Conservation (phyloP, 2,113 vertebrate genomes). For the Micronycteris hirsuta region DNA sequence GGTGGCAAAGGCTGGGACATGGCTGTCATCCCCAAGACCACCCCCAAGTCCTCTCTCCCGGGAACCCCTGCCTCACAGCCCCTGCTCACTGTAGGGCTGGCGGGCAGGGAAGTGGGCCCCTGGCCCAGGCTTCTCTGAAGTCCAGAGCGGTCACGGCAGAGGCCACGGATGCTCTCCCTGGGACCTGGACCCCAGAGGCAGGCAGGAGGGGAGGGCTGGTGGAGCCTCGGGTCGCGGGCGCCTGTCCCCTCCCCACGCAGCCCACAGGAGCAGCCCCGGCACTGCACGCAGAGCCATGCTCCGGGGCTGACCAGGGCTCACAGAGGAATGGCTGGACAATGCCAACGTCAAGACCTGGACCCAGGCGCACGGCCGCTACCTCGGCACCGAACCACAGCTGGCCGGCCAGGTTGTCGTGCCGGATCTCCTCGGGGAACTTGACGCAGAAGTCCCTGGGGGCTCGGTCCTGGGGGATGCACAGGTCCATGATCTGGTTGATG, state of each 20-base stretch:
- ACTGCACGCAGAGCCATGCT: accelerated
- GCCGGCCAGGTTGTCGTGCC: constrained; percentile 97
- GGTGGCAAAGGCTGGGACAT: accelerated
- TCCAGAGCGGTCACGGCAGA: accelerated
- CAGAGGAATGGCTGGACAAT: accelerated
- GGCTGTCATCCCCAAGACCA: neutral
- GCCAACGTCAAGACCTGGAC: accelerated
- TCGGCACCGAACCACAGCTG: constrained; percentile 99
- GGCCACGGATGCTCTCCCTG: no score
- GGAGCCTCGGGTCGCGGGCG: accelerated
- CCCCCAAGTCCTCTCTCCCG: accelerated
- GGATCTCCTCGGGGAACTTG: constrained; percentile 98
- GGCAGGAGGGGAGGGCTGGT: accelerated
- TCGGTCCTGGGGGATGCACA: constrained; percentile 94
- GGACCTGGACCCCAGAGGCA: neutral
- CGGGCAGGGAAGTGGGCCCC: accelerated
- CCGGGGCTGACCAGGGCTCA: accelerated
- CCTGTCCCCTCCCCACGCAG: neutral
- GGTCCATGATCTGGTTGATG: constrained; percentile 98
- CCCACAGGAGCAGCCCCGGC: neutral
- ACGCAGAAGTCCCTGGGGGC: constrained; percentile 96
- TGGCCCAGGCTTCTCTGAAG: neutral
- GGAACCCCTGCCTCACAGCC: no score
- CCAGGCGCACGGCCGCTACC: constrained; percentile 76
- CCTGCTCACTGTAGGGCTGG: neutral